Evolutionary conservation across 2,888 invertebrate genomes (phyloP), one percentile per base, ranked within the genome.

Genomic region (Sesia bembeciformis): DNA sequence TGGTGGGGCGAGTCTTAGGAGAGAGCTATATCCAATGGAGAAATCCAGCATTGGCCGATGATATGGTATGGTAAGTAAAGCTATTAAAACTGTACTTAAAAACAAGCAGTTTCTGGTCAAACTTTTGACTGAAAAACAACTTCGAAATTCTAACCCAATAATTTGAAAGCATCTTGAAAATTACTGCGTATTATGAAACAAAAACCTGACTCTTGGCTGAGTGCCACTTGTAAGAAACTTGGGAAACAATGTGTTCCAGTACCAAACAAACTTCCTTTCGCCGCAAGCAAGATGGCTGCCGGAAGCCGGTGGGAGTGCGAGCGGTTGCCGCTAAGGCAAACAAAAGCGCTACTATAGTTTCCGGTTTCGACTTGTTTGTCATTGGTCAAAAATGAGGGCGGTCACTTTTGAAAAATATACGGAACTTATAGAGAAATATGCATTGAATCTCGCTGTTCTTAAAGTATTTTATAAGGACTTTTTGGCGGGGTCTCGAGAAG

Each of bases 201-300:
- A 73, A 68, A 68, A 67, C 63, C 62, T 58, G 54, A 58, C 62
- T 64, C 59, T 69, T 72, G 70, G 70, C 72, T 57, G 61, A 68
- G 66, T 66, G 68, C 73, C 72, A 72, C 70, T 68, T 64, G 61
- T 58, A 54, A 40, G 60, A 51, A 67, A 65, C 62, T 70, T 67
- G 52, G 62, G 62, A 65, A 72, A 72, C 70, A 73, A 68, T 73
- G 70, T 69, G 70, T 63, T 63, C 62, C 59, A 61, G 39, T 53
- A 50, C 61, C 59, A 64, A 61, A 62, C 64, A 64, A 69, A 72
- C 63, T 74, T 64, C 58, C 53, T 52, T 57, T 57, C 40, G 8
- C 40, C 52, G 46, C 40, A 53, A 56, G 53, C 58, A 66, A 65
- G 67, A 67, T 62, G 66, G 62, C 62, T 56, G 55, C 60, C 62